These are phyloP conservation scores for Hypsopygia costalis DNA, from an alignment of 2,888 invertebrate species.

Conservation along the genomic window DNA sequence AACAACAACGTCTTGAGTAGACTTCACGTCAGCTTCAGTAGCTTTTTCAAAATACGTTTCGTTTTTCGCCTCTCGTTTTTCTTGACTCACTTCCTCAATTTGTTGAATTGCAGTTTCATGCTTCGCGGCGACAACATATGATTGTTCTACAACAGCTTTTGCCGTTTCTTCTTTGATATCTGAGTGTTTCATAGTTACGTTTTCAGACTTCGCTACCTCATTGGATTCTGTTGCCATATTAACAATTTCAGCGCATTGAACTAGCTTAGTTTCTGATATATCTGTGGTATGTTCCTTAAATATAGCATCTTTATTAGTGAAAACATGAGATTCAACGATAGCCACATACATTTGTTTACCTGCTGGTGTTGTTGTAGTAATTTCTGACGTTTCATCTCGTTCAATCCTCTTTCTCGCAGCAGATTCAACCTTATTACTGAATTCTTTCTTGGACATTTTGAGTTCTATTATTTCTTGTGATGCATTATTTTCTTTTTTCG, in stretches of 20 bases:
- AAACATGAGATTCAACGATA: conserved; percentile 67
- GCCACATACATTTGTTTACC: conserved; percentile 59
- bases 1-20: neutral
- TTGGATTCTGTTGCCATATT: conserved; percentile 31
- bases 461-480: conserved; percentile 27
- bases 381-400: conserved; percentile 28
- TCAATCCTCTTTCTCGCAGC: conserved; percentile 31
- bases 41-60: neutral
- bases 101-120: conserved; percentile 5
- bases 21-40: neutral
- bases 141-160: conserved; percentile 24
- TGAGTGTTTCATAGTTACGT: conserved; percentile 25
- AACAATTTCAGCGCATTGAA: conserved; percentile 37
- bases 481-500: conserved; percentile 32
- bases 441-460: conserved; percentile 21
- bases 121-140: conserved; percentile 11
- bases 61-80: conserved; percentile 9
- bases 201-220: conserved; percentile 25
- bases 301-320: conserved; percentile 62
- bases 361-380: conserved; percentile 26
- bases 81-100: conserved; percentile 16
- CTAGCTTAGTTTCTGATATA: conserved; percentile 45
- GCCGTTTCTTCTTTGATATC: conserved; percentile 25
- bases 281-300: conserved; percentile 41
- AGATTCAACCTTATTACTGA: conserved; percentile 24